Conservation (phyloP, 2,888 invertebrate species). For the Xiphydria camelus region DNA sequence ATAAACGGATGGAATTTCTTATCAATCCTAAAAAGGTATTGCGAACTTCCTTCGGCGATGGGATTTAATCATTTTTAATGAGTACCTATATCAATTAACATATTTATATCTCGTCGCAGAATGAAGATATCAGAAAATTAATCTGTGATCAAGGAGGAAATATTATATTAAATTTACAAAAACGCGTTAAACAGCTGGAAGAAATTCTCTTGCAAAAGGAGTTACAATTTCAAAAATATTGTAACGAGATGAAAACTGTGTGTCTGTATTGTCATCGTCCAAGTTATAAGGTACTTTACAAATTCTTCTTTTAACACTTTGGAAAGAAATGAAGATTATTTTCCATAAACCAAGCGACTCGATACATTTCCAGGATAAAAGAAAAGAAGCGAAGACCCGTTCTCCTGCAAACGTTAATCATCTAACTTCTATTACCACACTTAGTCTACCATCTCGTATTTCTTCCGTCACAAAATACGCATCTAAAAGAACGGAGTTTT, state of each 20-base stretch:
- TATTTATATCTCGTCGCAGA: conserved; percentile 1
- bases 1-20: conserved; percentile 39
- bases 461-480: too few relatives aligned
- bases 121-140: conserved; percentile 14
- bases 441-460: too few relatives aligned
- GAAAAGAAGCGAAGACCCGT: neutral
- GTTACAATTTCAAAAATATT: conserved; percentile 19
- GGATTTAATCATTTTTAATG: neutral
- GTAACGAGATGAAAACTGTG: conserved; percentile 19
- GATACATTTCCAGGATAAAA: neutral
- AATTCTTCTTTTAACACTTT: neutral
- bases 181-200: conserved; percentile 21
- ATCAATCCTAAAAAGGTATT: neutral
- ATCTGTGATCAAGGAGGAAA: conserved; percentile 13
- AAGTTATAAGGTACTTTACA: conserved; percentile 14
- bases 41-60: too few relatives aligned
- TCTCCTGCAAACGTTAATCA: neutral
- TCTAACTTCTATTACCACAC: too few relatives aligned
- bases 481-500: too few relatives aligned
- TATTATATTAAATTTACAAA: conserved; percentile 18
- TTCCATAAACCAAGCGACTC: neutral
- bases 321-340: neutral
- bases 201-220: conserved; percentile 18
- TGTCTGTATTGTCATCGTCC: conserved; percentile 18
- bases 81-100: neutral